Evolutionary conservation across 2,888 invertebrate genomes (phyloP).

Genomic region (Nemotelus pantherinus): DNA sequence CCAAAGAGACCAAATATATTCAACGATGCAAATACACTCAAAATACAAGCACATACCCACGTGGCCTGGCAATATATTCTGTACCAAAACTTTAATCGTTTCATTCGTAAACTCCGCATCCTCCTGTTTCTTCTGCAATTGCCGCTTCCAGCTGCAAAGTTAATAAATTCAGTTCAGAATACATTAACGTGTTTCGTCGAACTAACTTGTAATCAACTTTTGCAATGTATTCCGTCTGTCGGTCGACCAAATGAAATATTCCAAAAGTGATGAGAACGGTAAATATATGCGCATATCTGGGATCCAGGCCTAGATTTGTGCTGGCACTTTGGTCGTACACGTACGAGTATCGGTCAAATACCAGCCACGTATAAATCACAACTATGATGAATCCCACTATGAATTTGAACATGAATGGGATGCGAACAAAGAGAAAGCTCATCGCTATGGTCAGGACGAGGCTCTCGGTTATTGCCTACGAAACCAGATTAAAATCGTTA

Average conservation of each 20-base stretch:
- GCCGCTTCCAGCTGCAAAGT: slow-evolving; percentile 69
- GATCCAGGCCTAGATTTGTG: slow-evolving; percentile 75
- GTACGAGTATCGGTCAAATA: slow-evolving; percentile 70
- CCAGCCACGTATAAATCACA: slow-evolving; percentile 73
- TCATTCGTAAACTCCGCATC: slow-evolving; percentile 87
- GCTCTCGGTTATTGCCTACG: slow-evolving; percentile 67
- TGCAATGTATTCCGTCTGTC: slow-evolving; percentile 89
- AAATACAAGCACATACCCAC: slow-evolving; percentile 73
- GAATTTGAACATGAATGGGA: slow-evolving; percentile 85
- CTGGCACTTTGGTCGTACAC: slow-evolving; percentile 72
- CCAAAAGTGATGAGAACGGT: slow-evolving; percentile 78
- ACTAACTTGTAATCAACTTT: slow-evolving; percentile 81
- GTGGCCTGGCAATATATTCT: slow-evolving; percentile 92
- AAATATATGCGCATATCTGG: slow-evolving; percentile 77
- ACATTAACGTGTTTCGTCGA: background rate
- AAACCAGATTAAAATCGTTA: slow-evolving; percentile 13
- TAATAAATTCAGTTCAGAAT: background rate
- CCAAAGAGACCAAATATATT: no score
- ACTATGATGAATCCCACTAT: slow-evolving; percentile 74
- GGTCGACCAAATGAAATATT: slow-evolving; percentile 84
- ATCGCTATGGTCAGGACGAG: slow-evolving; percentile 70
- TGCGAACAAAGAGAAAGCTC: slow-evolving; percentile 84
- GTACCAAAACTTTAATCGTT: slow-evolving; percentile 87
- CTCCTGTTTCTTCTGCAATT: slow-evolving; percentile 83
- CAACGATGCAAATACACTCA: no score